A percentile compares a stretch with the other conserved stretches of the same genome.
Evolutionary conservation across 2,797 vertebrate genomes (phyloP).

Genomic region (Octomys mimax): DNA sequence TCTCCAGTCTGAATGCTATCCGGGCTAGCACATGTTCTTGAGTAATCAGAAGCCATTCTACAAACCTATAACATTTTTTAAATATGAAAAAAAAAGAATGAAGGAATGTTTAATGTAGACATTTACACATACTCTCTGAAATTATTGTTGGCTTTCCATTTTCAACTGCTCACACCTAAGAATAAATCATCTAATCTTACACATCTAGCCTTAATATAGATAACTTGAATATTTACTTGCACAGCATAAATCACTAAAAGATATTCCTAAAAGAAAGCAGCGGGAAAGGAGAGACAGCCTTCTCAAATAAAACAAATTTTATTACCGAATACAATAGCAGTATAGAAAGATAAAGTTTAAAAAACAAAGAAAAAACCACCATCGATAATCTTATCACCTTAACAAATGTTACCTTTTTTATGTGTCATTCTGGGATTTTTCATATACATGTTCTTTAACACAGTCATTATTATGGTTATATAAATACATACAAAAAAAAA

Average conservation of each 20-base stretch:
- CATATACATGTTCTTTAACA: conserved; percentile 35
- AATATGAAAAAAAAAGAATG: conserved; percentile 15
- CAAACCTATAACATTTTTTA: conserved; percentile 92
- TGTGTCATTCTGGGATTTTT: conserved; percentile 24
- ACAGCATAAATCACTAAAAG: conserved; percentile 61
- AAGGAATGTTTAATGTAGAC: conserved; percentile 7
- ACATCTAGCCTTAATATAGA: conserved; percentile 53
- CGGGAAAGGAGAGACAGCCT: not conserved
- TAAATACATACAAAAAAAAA: conserved; percentile 41
- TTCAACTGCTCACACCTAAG: conserved; percentile 46
- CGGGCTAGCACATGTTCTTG: conserved; percentile 97
- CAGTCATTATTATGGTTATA: not conserved
- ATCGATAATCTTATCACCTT: conserved; percentile 21
- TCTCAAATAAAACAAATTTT: conserved; percentile 15
- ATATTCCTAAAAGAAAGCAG: conserved; percentile 43
- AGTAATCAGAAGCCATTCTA: conserved; percentile 99
- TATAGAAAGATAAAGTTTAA: conserved; percentile 39
- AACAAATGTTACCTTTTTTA: conserved; percentile 41
- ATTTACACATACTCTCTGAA: conserved; percentile 60
- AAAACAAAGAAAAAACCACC: not conserved
- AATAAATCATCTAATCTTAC: conserved; percentile 25
- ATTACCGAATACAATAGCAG: conserved; percentile 25
- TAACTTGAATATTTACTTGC: not conserved
- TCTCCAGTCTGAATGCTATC: conserved; percentile 98
- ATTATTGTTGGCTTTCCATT: conserved; percentile 46